Evolutionary conservation across 2,888 invertebrate genomes (phyloP), one percentile per base, ranked within the genome.

Genomic region (Lamproptera curius): DNA sequence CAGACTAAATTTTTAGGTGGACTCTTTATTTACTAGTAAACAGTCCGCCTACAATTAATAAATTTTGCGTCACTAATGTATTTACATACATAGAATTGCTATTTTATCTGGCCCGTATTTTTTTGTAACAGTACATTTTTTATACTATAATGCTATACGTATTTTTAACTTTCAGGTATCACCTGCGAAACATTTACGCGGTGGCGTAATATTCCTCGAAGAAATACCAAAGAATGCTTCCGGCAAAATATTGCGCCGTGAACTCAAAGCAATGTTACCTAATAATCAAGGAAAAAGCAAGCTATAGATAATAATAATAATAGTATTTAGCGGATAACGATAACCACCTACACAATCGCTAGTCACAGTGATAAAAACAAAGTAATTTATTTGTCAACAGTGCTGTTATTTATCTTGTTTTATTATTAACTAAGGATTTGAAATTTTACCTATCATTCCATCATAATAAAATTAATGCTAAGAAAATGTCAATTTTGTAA

Each of bases 141-240:
- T n/a, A n/a, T n/a, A n/a, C n/a, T n/a, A n/a, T n/a, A n/a, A n/a
- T n/a, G n/a, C n/a, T n/a, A n/a, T n/a, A n/a, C n/a, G n/a, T n/a
- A n/a, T n/a, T n/a, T n/a, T n/a, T n/a, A n/a, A 41, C 17, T 52
- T 44, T 54, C 82, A 90, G 78, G 91, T 94, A 1, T 94, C 95
- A 1, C 89, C 91, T 4, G 92, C 93, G 40, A 96, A 95, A 71
- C 89, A 89, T 60, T 79, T 95, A 39, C 89, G 92, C 51, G 95
- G 94, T 11, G 94, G 95, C 3, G 92, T 95, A 1, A 77, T 88
- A 53, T 95, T 95, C 69, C 72, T 94, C 0, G 83, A 91, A n/a
- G 90, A 90, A 55, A 92, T 95, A 65, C 95, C 95, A 15, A 94
- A 93, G 72, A 94, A 92, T 59, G 89, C 92, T 0, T 92, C 92